phyloP scores from a whole-genome alignment of 2,113 vertebrate species.

The Python bivittatus region DNA sequence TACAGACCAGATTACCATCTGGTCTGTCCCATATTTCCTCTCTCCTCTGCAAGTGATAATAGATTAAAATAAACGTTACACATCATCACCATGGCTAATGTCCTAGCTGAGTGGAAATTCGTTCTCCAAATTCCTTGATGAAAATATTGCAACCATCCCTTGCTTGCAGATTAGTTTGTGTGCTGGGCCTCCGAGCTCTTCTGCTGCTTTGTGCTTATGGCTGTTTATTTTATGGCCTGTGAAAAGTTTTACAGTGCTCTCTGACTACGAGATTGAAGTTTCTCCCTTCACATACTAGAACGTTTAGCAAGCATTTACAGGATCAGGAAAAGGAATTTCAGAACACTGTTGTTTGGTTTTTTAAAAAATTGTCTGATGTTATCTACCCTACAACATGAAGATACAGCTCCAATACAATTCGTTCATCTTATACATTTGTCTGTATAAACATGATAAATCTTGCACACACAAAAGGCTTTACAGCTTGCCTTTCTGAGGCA shows the following conservation, averaged over 20 bases:
- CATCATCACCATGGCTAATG: constrained; percentile 64
- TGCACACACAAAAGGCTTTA: not conserved
- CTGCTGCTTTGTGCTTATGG: constrained; percentile 57
- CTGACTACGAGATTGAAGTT: constrained; percentile 44
- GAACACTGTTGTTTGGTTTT: constrained; percentile 1
- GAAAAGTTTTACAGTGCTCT: constrained; percentile 59
- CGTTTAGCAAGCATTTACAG: constrained; percentile 50
- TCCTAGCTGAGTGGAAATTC: constrained; percentile 62
- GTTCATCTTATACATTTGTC: not conserved
- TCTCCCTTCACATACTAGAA: constrained; percentile 46
- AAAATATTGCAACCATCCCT: constrained; percentile 53
- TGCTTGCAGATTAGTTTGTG: constrained; percentile 53
- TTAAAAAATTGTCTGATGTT: not conserved
- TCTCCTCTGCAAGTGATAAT: constrained; percentile 67
- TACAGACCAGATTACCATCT: constrained; percentile 61
- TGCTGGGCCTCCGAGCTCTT: constrained; percentile 41
- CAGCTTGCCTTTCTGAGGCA: not conserved
- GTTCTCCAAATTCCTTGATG: constrained; percentile 59
- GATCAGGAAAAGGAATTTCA: constrained; percentile 47
- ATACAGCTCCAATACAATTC: not conserved
- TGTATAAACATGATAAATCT: not conserved
- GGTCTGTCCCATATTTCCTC: constrained; percentile 74
- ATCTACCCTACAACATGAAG: not conserved
- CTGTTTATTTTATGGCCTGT: constrained; percentile 59
- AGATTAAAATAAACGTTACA: constrained; percentile 56